Evolutionary conservation across 2,797 vertebrate species (phyloP).

Genomic region (Luscinia luscinia): DNA sequence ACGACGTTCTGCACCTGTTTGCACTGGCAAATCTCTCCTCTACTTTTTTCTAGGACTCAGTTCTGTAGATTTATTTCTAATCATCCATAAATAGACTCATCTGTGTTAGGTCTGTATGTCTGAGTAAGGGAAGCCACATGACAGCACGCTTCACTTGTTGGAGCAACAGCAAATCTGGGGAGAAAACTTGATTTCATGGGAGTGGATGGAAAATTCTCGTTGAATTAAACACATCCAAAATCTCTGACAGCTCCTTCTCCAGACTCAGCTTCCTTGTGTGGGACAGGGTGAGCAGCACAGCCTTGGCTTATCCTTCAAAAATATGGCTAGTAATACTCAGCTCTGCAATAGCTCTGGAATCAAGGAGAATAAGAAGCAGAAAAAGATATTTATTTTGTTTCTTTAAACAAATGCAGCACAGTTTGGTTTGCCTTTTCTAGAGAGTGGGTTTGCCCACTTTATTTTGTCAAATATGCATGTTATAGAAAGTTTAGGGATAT

Average conservation of each 20-base stretch:
- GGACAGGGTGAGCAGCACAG: slow-evolving; percentile 50
- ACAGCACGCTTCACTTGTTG: slow-evolving; percentile 61
- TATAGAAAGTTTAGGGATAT: not conserved
- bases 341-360: not conserved
- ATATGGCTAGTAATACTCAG: not conserved
- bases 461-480: not conserved
- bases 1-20: not conserved
- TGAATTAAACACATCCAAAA: slow-evolving; percentile 56
- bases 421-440: not conserved
- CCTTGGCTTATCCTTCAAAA: slow-evolving; percentile 21
- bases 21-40: not conserved
- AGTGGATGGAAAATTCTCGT: slow-evolving; percentile 59
- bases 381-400: not conserved
- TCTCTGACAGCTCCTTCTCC: slow-evolving; percentile 58
- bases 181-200: slow-evolving; percentile 59
- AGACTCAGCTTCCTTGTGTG: slow-evolving; percentile 38
- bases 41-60: not conserved
- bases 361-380: not conserved
- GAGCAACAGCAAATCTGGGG: slow-evolving; percentile 67
- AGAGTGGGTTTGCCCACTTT: not conserved
- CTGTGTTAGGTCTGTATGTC: slow-evolving; percentile 56
- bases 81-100: slow-evolving; percentile 66
- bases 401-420: not conserved
- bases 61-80: slow-evolving; percentile 57
- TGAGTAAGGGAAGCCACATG: slow-evolving; percentile 66